phyloP scores from a whole-genome alignment of 2,113 vertebrate genomes.

The Jaculus jaculus region DNA sequence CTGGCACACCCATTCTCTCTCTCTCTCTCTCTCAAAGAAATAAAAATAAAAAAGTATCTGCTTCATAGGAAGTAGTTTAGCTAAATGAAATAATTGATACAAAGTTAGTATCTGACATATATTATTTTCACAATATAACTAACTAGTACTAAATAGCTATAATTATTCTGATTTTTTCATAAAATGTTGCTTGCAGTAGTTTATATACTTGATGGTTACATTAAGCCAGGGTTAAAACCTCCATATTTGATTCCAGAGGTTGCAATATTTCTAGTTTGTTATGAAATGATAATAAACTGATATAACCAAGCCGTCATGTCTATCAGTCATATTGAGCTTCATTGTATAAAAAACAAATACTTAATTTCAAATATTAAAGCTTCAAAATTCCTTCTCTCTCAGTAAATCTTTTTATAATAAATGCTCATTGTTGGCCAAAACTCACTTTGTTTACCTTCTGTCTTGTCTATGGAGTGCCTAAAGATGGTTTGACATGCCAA shows the following conservation, averaged over 20 bases:
- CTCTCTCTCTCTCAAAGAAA: neutral
- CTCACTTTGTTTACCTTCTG: neutral
- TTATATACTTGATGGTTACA: neutral
- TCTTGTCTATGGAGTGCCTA: neutral
- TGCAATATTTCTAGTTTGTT: neutral
- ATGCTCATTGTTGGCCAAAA: neutral
- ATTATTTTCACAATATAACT: neutral
- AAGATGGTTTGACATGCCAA: neutral
- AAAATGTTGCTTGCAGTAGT: neutral
- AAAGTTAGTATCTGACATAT: neutral
- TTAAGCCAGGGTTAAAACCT: neutral
- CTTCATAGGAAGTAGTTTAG: neutral
- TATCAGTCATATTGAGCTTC: neutral
- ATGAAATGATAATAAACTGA: neutral
- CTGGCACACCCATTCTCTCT: no score
- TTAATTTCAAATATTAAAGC: neutral
- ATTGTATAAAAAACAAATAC: neutral
- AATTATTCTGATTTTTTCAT: neutral
- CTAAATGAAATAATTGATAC: neutral
- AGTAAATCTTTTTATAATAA: neutral
- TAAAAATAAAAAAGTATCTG: constrained; percentile 3
- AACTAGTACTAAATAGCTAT: neutral
- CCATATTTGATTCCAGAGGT: neutral
- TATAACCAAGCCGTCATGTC: neutral
- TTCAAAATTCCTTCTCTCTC: neutral